These are phyloP conservation scores for Sphinx pinastri DNA, from an alignment of 2,888 invertebrate genomes.

Conservation along the genomic window DNA sequence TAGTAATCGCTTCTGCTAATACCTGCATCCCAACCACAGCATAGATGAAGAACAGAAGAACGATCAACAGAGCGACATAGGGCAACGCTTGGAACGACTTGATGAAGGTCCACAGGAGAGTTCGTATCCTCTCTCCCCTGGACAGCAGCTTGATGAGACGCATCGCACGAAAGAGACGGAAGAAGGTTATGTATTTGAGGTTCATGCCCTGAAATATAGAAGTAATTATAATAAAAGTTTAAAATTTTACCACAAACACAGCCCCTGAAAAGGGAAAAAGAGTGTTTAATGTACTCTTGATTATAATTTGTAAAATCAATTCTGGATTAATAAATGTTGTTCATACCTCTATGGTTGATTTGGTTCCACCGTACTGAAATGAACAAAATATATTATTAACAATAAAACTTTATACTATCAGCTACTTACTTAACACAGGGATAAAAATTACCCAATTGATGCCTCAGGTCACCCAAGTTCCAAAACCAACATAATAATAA, in stretches of 20 bases:
- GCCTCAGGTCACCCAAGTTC: too few species aligned
- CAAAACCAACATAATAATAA: too few species aligned
- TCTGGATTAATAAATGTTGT: not conserved
- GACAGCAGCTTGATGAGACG: conserved; percentile 97
- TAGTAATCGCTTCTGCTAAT: conserved; percentile 31
- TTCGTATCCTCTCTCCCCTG: conserved; percentile 98
- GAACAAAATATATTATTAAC: conserved; percentile 19
- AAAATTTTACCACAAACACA: too few species aligned
- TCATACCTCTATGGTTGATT: conserved; percentile 39
- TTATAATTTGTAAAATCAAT: too few species aligned
- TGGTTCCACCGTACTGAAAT: conserved; percentile 39
- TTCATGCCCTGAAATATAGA: conserved; percentile 51
- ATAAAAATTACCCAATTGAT: too few species aligned
- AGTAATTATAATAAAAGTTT: too few species aligned
- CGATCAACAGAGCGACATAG: conserved; percentile 98
- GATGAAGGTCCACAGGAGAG: conserved; percentile 99
- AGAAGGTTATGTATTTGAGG: conserved; percentile 95
- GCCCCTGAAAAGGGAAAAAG: not conserved
- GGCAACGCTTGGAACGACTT: conserved; percentile 99
- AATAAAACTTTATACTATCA: not conserved
- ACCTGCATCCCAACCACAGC: conserved; percentile 99
- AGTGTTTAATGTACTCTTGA: too few species aligned
- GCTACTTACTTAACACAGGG: too few species aligned
- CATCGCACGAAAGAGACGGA: conserved; percentile 96
- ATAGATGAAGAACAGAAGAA: conserved; percentile 99